Percentiles rank a stretch among this genome's conserved stretches.
phyloP scores from a whole-genome alignment of 2,888 invertebrate species.

The Uropetala carovei region DNA sequence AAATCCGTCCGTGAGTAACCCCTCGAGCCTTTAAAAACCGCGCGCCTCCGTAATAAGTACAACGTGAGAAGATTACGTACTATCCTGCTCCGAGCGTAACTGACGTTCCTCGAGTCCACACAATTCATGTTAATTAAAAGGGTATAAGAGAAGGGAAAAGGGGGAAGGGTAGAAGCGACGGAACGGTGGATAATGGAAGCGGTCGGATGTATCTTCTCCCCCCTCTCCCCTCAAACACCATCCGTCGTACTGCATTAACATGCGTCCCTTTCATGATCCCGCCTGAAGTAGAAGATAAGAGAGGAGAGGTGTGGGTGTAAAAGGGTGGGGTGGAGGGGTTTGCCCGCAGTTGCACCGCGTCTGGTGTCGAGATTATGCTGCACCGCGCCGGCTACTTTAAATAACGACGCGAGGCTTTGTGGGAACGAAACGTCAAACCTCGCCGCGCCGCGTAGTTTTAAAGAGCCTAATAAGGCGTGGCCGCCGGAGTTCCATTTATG shows the following conservation, averaged over 20 bases:
- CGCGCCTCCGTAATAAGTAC: no score
- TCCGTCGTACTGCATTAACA: not conserved
- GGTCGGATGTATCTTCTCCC: no score
- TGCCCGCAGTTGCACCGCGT: constrained; percentile 12
- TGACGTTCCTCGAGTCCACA: not conserved
- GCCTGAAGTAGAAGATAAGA: not conserved
- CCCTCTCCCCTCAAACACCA: no score
- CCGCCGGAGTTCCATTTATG: no score
- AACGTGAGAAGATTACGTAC: no score
- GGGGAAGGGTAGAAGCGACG: no score
- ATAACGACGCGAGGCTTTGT: not conserved
- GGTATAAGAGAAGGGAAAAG: not conserved
- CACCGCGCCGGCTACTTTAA: not conserved
- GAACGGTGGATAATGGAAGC: no score
- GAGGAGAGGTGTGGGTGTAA: no score
- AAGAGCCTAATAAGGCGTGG: constrained; percentile 3
- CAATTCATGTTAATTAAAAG: not conserved
- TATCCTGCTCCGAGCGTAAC: not conserved
- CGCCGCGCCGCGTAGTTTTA: not conserved
- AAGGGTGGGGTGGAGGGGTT: not conserved
- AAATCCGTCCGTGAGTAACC: no score
- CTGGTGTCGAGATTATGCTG: constrained; percentile 24
- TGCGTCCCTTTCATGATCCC: not conserved
- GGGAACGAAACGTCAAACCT: not conserved
- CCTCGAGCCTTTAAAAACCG: no score